Conservation (phyloP, 2,797 vertebrate species). For the Hybognathus amarus region DNA sequence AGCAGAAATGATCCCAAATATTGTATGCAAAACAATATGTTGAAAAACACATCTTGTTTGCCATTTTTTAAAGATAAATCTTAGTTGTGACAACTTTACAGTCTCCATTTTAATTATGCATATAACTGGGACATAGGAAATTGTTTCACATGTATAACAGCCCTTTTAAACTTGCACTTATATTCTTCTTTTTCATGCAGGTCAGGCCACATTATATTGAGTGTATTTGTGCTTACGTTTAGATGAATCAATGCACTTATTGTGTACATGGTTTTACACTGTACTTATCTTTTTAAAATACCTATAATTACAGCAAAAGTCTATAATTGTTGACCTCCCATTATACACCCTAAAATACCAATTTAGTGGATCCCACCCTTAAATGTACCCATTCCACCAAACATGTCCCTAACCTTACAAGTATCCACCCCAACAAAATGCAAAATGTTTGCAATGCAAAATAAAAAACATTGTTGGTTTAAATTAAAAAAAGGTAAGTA, state of each 20-base stretch:
- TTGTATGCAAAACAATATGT: too few relatives aligned
- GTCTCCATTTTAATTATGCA: not conserved
- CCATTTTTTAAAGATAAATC: not conserved
- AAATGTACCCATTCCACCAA: not conserved
- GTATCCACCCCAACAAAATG: not conserved
- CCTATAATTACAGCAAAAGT: not conserved
- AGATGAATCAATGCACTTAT: not conserved
- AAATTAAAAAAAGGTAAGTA: too few relatives aligned
- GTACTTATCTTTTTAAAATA: not conserved
- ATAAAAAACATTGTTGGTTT: too few relatives aligned
- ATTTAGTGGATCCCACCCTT: not conserved
- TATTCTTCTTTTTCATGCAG: not conserved
- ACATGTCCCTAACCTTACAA: not conserved
- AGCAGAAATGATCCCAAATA: not conserved
- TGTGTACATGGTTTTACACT: not conserved
- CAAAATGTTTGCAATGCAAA: not conserved
- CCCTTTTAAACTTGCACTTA: not conserved
- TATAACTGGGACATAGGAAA: not conserved
- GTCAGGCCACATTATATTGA: not conserved
- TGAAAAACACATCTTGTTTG: not conserved
- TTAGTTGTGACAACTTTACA: not conserved
- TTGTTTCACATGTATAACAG: not conserved
- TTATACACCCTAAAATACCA: not conserved
- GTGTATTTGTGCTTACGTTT: not conserved
- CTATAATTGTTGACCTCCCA: not conserved